These are phyloP conservation scores for Lasaia peninsularis DNA, from an alignment of 1,140 invertebrate species.

Conservation along the genomic window DNA sequence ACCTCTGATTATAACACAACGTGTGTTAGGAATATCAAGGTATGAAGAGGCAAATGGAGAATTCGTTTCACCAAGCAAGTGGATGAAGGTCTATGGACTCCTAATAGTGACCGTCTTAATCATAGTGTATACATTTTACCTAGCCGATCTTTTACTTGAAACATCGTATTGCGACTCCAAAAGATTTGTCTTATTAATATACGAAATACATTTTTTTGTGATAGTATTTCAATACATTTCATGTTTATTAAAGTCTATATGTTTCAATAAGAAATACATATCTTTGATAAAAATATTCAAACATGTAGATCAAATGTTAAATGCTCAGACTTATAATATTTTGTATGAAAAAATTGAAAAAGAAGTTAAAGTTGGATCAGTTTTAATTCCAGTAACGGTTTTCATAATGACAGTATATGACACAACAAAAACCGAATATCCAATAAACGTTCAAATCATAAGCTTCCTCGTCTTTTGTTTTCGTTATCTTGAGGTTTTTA, in stretches of 20 bases:
- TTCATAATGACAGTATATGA: background rate
- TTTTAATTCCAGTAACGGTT: background rate
- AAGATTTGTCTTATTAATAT: background rate
- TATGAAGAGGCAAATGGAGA: background rate
- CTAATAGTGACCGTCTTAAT: background rate
- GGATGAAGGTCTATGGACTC: background rate
- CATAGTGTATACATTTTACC: background rate
- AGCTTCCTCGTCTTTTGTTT: background rate
- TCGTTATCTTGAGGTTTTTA: background rate
- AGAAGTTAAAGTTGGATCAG: background rate
- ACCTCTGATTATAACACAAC: background rate
- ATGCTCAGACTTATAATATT: background rate
- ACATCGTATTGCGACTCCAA: background rate
- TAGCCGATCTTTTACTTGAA: background rate
- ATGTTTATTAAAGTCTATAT: background rate
- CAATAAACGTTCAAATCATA: background rate
- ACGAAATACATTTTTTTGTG: background rate
- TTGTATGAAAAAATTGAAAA: background rate
- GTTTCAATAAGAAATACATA: background rate
- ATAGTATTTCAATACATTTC: background rate
- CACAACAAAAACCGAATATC: background rate
- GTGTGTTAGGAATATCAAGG: slow-evolving; percentile 2
- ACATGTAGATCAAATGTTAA: background rate
- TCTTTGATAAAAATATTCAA: background rate
- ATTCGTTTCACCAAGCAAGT: background rate